Evolutionary conservation across 2,113 vertebrate genomes (phyloP).

Genomic region (Scalopus aquaticus): DNA sequence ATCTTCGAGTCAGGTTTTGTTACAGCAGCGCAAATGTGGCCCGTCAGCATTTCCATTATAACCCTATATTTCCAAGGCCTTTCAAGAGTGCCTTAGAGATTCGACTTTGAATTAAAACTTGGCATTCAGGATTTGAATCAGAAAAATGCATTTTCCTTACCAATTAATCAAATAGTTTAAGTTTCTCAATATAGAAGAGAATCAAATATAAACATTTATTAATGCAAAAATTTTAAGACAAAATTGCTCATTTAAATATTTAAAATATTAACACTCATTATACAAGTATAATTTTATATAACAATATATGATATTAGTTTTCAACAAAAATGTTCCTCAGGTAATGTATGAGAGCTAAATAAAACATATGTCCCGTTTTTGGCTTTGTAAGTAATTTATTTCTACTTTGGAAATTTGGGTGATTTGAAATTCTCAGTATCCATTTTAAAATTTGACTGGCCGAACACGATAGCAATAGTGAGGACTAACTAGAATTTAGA

Average conservation of each 20-base stretch:
- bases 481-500: neutral
- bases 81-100: constrained; percentile 79
- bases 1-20: constrained; percentile 84
- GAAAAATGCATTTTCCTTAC: constrained; percentile 74
- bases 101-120: constrained; percentile 82
- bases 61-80: constrained; percentile 71
- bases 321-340: neutral
- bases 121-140: constrained; percentile 76
- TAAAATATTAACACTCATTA: constrained; percentile 1
- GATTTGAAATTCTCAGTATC: constrained; percentile 43
- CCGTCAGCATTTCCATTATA: constrained; percentile 83
- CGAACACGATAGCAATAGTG: neutral
- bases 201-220: constrained; percentile 32
- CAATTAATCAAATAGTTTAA: constrained; percentile 79
- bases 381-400: constrained; percentile 58
- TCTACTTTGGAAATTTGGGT: constrained; percentile 30
- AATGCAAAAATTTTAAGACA: constrained; percentile 38
- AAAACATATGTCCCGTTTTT: neutral
- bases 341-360: constrained; percentile 15
- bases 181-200: constrained; percentile 55
- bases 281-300: neutral
- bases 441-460: constrained; percentile 5
- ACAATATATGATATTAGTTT: neutral
- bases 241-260: neutral
- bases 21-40: constrained; percentile 80